Conservation (phyloP, 2,888 invertebrate species). For the Apodemia mormo region DNA sequence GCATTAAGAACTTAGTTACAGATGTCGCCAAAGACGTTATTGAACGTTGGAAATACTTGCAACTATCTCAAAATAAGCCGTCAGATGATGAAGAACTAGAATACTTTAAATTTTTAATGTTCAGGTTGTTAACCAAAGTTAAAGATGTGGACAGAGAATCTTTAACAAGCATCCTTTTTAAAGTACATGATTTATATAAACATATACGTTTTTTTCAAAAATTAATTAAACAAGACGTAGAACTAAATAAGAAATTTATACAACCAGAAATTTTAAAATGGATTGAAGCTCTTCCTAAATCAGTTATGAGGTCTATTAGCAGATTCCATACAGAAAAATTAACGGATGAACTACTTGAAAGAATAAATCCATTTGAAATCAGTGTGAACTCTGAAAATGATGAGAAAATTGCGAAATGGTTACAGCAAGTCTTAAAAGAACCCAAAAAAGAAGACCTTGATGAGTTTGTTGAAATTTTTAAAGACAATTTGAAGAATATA, state of each 20-base stretch:
- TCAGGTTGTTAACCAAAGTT: constrained; percentile 22
- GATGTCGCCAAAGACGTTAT: constrained; percentile 27
- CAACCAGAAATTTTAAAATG: constrained; percentile 4
- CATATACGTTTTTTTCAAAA: background rate
- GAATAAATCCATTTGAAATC: constrained; percentile 13
- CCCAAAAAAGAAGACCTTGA: constrained; percentile 14
- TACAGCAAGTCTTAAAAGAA: constrained; percentile 24
- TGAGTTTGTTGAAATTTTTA: constrained; percentile 28
- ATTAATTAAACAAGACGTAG: background rate
- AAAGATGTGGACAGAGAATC: constrained; percentile 23
- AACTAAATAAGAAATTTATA: background rate
- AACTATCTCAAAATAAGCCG: constrained; percentile 25
- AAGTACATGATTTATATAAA: constrained; percentile 19
- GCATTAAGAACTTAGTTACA: constrained; percentile 26
- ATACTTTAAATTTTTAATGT: constrained; percentile 32
- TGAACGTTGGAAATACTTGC: constrained; percentile 32
- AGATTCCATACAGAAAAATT: constrained; percentile 16
- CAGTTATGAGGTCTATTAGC: constrained; percentile 13
- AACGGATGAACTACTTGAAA: constrained; percentile 23
- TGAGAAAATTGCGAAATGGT: constrained; percentile 27
- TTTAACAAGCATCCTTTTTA: constrained; percentile 23
- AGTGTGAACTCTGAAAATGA: constrained; percentile 20
- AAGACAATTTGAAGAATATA: constrained; percentile 22
- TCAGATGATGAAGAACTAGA: constrained; percentile 29
- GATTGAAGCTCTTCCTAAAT: constrained; percentile 1